Conservation (phyloP, 2,888 invertebrate species). For the Cryptus viduatorius region DNA sequence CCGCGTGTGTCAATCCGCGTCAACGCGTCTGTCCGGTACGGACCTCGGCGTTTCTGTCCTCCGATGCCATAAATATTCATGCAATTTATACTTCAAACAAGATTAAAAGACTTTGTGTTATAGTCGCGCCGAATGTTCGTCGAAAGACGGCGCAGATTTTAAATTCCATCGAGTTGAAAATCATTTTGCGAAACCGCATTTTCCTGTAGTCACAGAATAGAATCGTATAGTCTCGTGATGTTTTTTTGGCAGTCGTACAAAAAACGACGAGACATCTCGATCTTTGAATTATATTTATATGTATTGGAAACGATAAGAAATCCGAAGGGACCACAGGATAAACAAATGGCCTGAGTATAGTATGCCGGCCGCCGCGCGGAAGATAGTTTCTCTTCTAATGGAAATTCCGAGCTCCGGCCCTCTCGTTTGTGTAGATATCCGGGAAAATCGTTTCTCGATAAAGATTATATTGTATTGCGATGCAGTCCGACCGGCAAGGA, state of each 20-base stretch:
- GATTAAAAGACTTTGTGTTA: conserved; percentile 36
- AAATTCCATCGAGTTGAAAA: not conserved
- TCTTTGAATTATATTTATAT: conserved; percentile 2
- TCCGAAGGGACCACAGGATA: conserved; percentile 18
- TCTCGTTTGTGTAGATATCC: conserved; percentile 19
- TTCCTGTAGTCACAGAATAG: not conserved
- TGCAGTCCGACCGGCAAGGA: not conserved
- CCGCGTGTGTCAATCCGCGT: conserved; percentile 66
- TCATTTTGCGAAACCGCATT: not conserved
- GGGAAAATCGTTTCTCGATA: conserved; percentile 39
- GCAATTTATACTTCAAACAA: conserved; percentile 60
- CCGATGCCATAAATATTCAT: conserved; percentile 52
- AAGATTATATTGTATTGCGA: conserved; percentile 28
- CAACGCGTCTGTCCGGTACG: conserved; percentile 40
- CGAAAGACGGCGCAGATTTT: not conserved
- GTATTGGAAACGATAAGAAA: conserved; percentile 5
- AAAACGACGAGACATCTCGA: conserved; percentile 7
- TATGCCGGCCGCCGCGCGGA: no score
- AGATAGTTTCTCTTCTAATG: conserved; percentile 70
- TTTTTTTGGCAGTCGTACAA: not conserved
- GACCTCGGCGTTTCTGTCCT: conserved; percentile 27
- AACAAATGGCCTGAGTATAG: conserved; percentile 7
- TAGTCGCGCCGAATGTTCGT: not conserved
- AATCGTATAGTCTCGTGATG: not conserved
- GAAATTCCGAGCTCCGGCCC: conserved; percentile 68